phyloP scores from a whole-genome alignment of 2,888 invertebrate genomes.

The Caenorhabditis uteleia region DNA sequence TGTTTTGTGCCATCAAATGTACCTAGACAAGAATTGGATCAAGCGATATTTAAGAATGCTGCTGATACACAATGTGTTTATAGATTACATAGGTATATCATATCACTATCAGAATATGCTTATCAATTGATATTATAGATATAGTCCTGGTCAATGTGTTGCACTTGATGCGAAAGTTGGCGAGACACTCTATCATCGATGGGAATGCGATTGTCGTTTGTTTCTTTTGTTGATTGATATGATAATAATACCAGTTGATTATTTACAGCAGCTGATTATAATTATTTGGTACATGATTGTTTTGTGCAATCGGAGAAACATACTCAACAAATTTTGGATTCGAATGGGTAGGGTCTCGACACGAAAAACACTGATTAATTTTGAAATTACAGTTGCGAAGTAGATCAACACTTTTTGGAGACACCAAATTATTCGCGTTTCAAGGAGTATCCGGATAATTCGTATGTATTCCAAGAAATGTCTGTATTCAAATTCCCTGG shows the following conservation, averaged over 20 bases:
- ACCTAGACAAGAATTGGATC: conserved; percentile 51
- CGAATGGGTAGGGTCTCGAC: conserved; percentile 51
- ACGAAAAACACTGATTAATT: neutral
- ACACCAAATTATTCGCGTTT: conserved; percentile 62
- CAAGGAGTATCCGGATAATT: conserved; percentile 30
- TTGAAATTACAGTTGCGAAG: conserved; percentile 56
- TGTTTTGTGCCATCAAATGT: conserved; percentile 59
- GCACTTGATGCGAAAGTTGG: conserved; percentile 68
- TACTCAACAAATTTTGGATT: conserved; percentile 58
- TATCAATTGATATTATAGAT: conserved; percentile 23
- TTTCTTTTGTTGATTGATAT: conserved; percentile 1
- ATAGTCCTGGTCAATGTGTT: conserved; percentile 61
- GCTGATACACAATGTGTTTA: conserved; percentile 63
- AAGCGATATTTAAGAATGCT: conserved; percentile 46
- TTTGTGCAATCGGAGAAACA: conserved; percentile 57
- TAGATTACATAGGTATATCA: conserved; percentile 55
- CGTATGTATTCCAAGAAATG: conserved; percentile 60
- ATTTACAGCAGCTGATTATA: conserved; percentile 60
- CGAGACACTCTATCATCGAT: conserved; percentile 66
- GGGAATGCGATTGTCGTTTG: conserved; percentile 65
- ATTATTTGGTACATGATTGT: conserved; percentile 67
- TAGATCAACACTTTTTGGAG: conserved; percentile 64
- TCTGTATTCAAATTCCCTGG: conserved; percentile 67
- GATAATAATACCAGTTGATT: neutral
- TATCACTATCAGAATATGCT: neutral